These are phyloP conservation scores for Trematocara marginatum DNA, from an alignment of 2,113 vertebrate genomes.

Conservation along the genomic window DNA sequence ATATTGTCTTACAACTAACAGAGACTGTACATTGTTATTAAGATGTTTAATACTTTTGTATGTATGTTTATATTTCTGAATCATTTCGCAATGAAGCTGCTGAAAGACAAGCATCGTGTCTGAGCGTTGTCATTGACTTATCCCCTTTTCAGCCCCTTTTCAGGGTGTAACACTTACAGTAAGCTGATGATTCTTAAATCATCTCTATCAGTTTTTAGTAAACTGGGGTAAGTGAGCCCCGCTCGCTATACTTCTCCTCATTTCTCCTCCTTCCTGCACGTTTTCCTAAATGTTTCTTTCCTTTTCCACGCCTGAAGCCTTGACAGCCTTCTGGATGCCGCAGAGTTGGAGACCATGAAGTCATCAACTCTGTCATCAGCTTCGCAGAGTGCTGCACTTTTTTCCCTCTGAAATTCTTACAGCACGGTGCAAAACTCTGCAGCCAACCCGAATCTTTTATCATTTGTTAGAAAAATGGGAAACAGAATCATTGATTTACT, in stretches of 20 bases:
- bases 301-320: background rate
- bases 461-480: background rate
- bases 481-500: background rate
- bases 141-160: too few species aligned
- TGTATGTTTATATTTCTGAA: too few species aligned
- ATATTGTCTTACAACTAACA: too few species aligned
- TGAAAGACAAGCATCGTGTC: too few species aligned
- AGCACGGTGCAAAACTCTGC: background rate
- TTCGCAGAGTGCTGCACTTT: background rate
- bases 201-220: background rate
- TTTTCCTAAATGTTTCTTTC: background rate
- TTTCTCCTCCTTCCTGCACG: background rate
- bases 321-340: slow-evolving; percentile 15
- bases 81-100: too few species aligned
- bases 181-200: background rate
- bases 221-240: background rate
- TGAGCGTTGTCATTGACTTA: too few species aligned
- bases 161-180: too few species aligned
- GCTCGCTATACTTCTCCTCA: background rate
- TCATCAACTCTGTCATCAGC: slow-evolving; percentile 30
- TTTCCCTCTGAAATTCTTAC: background rate
- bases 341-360: slow-evolving; percentile 17
- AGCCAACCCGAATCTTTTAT: background rate
- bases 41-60: too few species aligned
- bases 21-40: too few species aligned